Base-by-base conservation (phyloP, 1,140 invertebrate species). In the Protaetia brevitarsis region DNA sequence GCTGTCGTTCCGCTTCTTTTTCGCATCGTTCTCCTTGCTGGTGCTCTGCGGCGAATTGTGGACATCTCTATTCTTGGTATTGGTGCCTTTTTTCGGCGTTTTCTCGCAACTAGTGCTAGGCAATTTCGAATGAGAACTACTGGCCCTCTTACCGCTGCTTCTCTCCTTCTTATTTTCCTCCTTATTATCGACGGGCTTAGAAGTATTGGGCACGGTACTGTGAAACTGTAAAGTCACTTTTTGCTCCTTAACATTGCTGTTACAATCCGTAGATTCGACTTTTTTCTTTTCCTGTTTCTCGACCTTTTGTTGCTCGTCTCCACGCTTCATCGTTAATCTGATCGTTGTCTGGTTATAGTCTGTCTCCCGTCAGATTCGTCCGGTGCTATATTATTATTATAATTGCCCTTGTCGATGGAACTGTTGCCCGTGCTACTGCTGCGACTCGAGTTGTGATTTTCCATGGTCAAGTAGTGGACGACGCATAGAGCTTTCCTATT, bases 31-130 rank as follows among this genome's bases (percentile, higher is more conserved):
- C 19, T 31, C 60, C 36, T 62, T 62, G n/a, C 31, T 62, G 4
- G 60, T 30, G 1, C 31, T 19, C 36, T 62, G 60, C 11, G 19
- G 23, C 10, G 13, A 7, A 8, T 28, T 36, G 10, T 62, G 60
- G 7, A 21, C 23, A 27, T 59, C 57, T 59, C 27, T 31, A 19
- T 62, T 62, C 26, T 62, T 62, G 19, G 36, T 62, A 36, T 62
- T 62, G 34, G 60, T 62, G 16, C 60, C 60, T 36, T 62, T 62
- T 36, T 62, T 62, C n/a, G 60, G 60, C 21, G 29, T 62, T 16
- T 59, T 59, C 16, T 59, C 57, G 26, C 7, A 29, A 29, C 16
- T 59, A 28, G 21, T 51, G 19, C 41, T 51, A 23, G 41, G 41
- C 10, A 13, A 13, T 31, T 59, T 59, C 6, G 57, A 59, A 29